phyloP scores from a whole-genome alignment of 2,888 invertebrate species.

The Epistrophella euchroma region DNA sequence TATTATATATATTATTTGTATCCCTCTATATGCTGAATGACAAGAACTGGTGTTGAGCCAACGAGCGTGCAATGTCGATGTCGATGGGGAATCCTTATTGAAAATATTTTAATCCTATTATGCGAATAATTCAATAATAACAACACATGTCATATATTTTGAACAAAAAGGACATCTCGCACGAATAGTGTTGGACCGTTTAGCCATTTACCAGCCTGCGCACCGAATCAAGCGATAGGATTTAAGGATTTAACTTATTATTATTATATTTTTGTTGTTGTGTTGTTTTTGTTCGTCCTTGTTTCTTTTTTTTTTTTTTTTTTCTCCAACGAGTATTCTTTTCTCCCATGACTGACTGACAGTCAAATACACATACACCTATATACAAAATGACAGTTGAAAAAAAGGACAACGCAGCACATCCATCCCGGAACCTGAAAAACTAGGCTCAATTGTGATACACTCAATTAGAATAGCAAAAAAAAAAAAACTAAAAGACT shows the following conservation, averaged over 20 bases:
- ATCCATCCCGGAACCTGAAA: slow-evolving; percentile 29
- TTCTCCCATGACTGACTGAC: slow-evolving; percentile 43
- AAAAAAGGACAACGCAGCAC: slow-evolving; percentile 55
- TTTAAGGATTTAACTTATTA: slow-evolving; percentile 73
- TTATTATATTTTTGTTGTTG: slow-evolving; percentile 47
- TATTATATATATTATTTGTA: neutral
- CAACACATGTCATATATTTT: slow-evolving; percentile 80
- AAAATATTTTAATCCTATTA: slow-evolving; percentile 83
- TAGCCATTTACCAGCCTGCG: slow-evolving; percentile 75
- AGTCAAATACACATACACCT: neutral
- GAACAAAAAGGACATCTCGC: slow-evolving; percentile 75
- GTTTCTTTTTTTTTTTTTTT: too few species aligned
- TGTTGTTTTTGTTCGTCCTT: slow-evolving; percentile 23
- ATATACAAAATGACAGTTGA: slow-evolving; percentile 25
- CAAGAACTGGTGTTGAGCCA: slow-evolving; percentile 72
- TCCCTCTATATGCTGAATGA: slow-evolving; percentile 23
- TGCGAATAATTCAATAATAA: slow-evolving; percentile 83
- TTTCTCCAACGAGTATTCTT: slow-evolving; percentile 44
- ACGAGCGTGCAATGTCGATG: slow-evolving; percentile 70
- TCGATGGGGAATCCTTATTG: slow-evolving; percentile 75
- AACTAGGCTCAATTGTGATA: slow-evolving; percentile 44
- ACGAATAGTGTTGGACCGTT: slow-evolving; percentile 70
- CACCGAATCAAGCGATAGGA: slow-evolving; percentile 70
- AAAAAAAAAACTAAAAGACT: slow-evolving; percentile 5
- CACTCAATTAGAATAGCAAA: slow-evolving; percentile 65